Conservation (phyloP, 2,888 invertebrate genomes). For the Agonopterix alstromeriana region DNA sequence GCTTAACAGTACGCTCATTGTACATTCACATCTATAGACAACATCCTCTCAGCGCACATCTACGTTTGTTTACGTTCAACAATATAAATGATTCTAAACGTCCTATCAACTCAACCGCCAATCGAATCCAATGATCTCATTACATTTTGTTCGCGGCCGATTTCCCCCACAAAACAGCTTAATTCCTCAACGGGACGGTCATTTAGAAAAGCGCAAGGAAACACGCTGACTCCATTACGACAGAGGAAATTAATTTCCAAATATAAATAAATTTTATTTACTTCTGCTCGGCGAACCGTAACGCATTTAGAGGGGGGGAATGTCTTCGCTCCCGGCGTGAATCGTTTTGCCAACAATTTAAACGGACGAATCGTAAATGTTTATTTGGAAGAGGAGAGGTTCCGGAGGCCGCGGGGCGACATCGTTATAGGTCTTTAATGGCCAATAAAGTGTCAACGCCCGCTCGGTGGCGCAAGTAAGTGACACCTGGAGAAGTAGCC, state of each 20-base stretch:
- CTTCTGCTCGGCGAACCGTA: slow-evolving; percentile 63
- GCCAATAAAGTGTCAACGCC: slow-evolving; percentile 69
- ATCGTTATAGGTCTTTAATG: slow-evolving; percentile 69
- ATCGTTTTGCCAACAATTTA: slow-evolving; percentile 71
- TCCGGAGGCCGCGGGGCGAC: slow-evolving; percentile 50
- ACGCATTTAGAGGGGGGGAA: slow-evolving; percentile 57
- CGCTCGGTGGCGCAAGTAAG: slow-evolving; percentile 47
- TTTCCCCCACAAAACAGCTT: slow-evolving; percentile 3
- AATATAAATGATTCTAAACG: neutral
- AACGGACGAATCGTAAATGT: slow-evolving; percentile 67
- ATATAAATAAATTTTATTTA: slow-evolving; percentile 72
- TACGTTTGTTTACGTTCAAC: too few relatives aligned
- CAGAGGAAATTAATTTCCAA: slow-evolving; percentile 61
- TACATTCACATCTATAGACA: too few relatives aligned
- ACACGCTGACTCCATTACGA: slow-evolving; percentile 48
- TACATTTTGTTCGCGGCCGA: slow-evolving; percentile 2
- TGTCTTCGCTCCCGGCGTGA: slow-evolving; percentile 43
- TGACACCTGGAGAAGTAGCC: slow-evolving; percentile 45
- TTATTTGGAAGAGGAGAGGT: slow-evolving; percentile 58
- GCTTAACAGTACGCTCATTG: neutral
- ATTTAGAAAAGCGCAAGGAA: slow-evolving; percentile 40
- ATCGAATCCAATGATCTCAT: slow-evolving; percentile 1
- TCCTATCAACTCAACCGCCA: neutral
- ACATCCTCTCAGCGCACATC: too few relatives aligned
- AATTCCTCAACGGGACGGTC: slow-evolving; percentile 27